Percentiles rank a stretch among this genome's conserved stretches.
phyloP scores from a whole-genome alignment of 1,140 invertebrate genomes.

The Chymomyza costata region DNA sequence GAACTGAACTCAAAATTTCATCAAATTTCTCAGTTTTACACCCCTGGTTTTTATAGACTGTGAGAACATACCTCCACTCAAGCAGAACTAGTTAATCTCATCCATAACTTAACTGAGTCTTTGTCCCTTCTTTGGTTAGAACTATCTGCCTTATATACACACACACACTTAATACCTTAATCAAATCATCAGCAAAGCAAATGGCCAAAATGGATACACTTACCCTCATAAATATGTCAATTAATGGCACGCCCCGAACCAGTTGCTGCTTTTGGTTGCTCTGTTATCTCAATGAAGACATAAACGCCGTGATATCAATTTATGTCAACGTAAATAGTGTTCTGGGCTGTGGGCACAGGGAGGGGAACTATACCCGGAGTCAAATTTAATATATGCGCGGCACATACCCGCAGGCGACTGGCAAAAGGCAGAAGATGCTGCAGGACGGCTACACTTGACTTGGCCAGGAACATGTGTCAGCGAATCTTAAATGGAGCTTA shows the following conservation, averaged over 20 bases:
- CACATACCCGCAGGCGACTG: constrained; percentile 1
- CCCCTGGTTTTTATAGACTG: too few relatives aligned
- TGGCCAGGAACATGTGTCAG: constrained; percentile 68
- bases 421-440: too few relatives aligned
- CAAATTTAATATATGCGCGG: constrained; percentile 52
- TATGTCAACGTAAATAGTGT: constrained; percentile 64
- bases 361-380: background rate
- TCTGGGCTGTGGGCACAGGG: background rate
- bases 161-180: constrained; percentile 37
- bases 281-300: constrained; percentile 66
- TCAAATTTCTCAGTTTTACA: too few relatives aligned
- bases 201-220: constrained; percentile 28
- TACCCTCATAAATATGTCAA: constrained; percentile 73
- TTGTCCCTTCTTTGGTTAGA: too few relatives aligned
- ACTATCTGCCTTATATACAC: too few relatives aligned
- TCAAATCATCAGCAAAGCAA: constrained; percentile 56
- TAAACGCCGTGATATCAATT: constrained; percentile 71
- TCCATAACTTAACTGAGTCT: too few relatives aligned
- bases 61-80: too few relatives aligned
- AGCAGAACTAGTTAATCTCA: too few relatives aligned
- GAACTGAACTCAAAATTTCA: too few relatives aligned
- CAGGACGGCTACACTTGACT: constrained; percentile 41
- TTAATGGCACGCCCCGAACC: constrained; percentile 46
- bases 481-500: constrained; percentile 75
- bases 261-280: constrained; percentile 12